These are phyloP conservation scores for Paramormyrops kingsleyae DNA, from an alignment of 2,113 vertebrate species.

Conservation along the genomic window DNA sequence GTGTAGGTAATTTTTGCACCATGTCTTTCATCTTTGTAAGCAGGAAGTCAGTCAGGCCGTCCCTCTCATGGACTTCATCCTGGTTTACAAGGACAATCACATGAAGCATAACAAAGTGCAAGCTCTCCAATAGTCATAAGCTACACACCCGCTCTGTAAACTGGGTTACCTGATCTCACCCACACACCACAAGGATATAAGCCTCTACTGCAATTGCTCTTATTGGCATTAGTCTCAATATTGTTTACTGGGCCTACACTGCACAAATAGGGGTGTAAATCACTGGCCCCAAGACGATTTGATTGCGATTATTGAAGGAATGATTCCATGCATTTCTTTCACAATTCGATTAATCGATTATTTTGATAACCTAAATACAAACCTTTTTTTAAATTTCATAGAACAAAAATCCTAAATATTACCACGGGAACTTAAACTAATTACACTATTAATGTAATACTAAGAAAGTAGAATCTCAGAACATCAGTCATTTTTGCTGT, in stretches of 20 bases:
- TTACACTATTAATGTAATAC: too few species aligned
- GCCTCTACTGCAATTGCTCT: background rate
- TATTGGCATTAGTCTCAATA: background rate
- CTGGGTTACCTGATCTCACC: background rate
- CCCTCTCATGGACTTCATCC: conserved; percentile 95
- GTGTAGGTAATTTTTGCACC: conserved; percentile 65
- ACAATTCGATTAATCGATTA: background rate
- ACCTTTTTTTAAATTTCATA: background rate
- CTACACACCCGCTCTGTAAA: background rate
- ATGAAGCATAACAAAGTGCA: background rate
- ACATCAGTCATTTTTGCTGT: too few species aligned
- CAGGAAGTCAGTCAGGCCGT: conserved; percentile 90
- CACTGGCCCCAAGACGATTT: background rate
- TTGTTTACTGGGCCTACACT: background rate
- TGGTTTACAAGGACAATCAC: conserved; percentile 41
- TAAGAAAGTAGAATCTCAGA: too few species aligned
- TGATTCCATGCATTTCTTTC: background rate
- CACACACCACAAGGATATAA: background rate
- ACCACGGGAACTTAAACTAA: background rate
- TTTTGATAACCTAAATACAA: background rate
- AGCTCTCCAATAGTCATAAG: background rate
- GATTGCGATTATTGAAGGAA: background rate
- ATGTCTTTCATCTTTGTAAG: conserved; percentile 83
- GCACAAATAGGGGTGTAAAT: background rate
- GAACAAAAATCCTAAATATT: background rate